phyloP scores from a whole-genome alignment of 2,888 invertebrate species.

The Volucella zonaria region DNA sequence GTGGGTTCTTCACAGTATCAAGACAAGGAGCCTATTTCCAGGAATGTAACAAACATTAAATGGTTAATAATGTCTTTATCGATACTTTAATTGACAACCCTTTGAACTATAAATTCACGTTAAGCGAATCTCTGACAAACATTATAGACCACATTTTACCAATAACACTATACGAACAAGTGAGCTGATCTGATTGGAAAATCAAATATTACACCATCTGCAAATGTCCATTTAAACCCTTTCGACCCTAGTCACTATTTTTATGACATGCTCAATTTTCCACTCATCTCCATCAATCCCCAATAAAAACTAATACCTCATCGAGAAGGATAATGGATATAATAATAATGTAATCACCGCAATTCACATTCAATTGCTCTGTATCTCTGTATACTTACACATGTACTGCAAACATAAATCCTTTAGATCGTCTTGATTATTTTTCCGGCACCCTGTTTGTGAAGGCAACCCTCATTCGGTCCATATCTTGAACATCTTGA shows the following conservation, averaged over 20 bases:
- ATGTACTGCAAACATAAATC: too few species aligned
- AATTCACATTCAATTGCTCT: constrained; percentile 33
- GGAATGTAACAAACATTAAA: too few species aligned
- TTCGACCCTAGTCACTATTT: not conserved
- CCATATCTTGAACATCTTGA: too few species aligned
- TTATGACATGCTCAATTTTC: constrained; percentile 7
- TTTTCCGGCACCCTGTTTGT: too few species aligned
- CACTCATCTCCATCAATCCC: constrained; percentile 15
- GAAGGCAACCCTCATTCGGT: too few species aligned
- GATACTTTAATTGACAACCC: too few species aligned
- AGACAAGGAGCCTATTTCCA: too few species aligned
- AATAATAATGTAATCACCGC: constrained; percentile 42
- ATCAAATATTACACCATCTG: constrained; percentile 1
- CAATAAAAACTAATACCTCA: constrained; percentile 23
- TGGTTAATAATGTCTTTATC: too few species aligned
- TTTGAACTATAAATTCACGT: too few species aligned
- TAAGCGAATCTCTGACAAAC: too few species aligned
- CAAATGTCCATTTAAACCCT: constrained; percentile 5
- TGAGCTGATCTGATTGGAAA: not conserved
- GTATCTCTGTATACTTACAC: not conserved
- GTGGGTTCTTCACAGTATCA: too few species aligned
- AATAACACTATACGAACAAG: not conserved
- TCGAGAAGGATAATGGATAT: constrained; percentile 29
- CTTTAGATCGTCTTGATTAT: not conserved
- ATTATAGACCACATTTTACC: too few species aligned